Evolutionary conservation across 2,113 vertebrate species (phyloP).

Genomic region (Egretta garzetta): DNA sequence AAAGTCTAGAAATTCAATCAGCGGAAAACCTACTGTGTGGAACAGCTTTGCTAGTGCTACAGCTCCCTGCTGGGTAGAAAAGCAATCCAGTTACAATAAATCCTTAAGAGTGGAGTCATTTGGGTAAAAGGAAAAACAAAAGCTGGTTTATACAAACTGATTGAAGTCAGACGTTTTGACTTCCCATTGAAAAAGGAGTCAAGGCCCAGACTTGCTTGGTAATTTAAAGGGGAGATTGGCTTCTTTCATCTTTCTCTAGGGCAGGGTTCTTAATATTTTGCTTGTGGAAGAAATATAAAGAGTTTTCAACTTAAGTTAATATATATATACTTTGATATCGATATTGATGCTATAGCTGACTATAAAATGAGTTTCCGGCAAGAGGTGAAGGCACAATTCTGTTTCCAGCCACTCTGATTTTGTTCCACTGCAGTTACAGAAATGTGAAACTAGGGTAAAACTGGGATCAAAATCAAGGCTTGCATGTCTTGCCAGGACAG

Average conservation of each 20-base stretch:
- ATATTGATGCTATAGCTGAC: not conserved
- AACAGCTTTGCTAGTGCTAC: slow-evolving; percentile 70
- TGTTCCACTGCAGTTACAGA: not conserved
- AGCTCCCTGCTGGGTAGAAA: slow-evolving; percentile 74
- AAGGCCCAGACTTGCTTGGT: slow-evolving; percentile 46
- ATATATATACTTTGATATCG: not conserved
- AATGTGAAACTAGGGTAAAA: slow-evolving; percentile 17
- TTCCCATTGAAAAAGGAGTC: slow-evolving; percentile 70
- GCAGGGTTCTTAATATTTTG: slow-evolving; percentile 42
- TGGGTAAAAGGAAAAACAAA: slow-evolving; percentile 76
- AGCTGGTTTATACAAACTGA: slow-evolving; percentile 74
- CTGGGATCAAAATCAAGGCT: slow-evolving; percentile 32
- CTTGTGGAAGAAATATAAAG: slow-evolving; percentile 36
- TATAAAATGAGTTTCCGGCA: not conserved
- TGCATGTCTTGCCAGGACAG: slow-evolving; percentile 25
- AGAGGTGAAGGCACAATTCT: not conserved
- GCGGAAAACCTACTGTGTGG: slow-evolving; percentile 70
- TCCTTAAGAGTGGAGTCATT: slow-evolving; percentile 75
- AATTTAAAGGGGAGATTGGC: slow-evolving; percentile 65
- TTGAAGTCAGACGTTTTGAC: slow-evolving; percentile 72
- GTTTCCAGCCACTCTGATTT: not conserved
- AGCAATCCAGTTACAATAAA: slow-evolving; percentile 77
- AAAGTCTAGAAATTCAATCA: slow-evolving; percentile 75
- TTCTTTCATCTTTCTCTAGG: slow-evolving; percentile 66
- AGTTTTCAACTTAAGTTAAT: slow-evolving; percentile 47